Evolutionary conservation across 2,797 vertebrate species (phyloP).

Genomic region (Brachymystax lenok): DNA sequence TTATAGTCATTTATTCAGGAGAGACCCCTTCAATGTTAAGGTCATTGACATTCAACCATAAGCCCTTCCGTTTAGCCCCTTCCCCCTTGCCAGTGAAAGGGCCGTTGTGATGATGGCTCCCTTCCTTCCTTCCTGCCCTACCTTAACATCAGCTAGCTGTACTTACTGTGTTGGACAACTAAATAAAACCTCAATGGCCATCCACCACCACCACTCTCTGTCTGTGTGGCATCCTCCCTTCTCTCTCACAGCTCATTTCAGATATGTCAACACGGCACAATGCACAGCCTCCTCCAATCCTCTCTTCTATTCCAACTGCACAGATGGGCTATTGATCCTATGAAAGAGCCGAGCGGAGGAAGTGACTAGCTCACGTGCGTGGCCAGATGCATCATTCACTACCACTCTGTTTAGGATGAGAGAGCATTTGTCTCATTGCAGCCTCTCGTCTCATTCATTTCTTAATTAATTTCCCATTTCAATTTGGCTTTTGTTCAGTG

Average conservation of each 20-base stretch:
- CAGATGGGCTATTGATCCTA: conserved; percentile 60
- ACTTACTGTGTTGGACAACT: conserved; percentile 54
- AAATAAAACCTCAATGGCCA: conserved; percentile 67
- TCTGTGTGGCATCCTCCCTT: conserved; percentile 57
- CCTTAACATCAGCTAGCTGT: conserved; percentile 43
- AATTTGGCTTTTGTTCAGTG: neutral
- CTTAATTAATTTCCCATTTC: conserved; percentile 18
- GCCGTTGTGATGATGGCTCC: conserved; percentile 46
- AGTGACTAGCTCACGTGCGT: conserved; percentile 55
- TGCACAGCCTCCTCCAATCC: conserved; percentile 36
- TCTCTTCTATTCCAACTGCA: conserved; percentile 40
- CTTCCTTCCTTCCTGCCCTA: conserved; percentile 56
- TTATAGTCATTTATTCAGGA: conserved; percentile 57
- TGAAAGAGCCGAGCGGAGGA: conserved; percentile 45
- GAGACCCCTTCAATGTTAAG: conserved; percentile 54
- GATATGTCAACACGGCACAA: conserved; percentile 58
- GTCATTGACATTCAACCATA: conserved; percentile 52
- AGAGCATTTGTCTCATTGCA: conserved; percentile 31
- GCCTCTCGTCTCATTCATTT: conserved; percentile 6
- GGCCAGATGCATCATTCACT: conserved; percentile 48
- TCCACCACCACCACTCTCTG: conserved; percentile 53
- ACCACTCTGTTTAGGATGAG: conserved; percentile 32
- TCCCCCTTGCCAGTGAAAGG: conserved; percentile 29
- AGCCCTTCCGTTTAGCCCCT: conserved; percentile 39
- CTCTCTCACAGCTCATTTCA: conserved; percentile 58